Evolutionary conservation across 2,888 invertebrate species (phyloP).

Genomic region (Lepidocyrtoides sp.): DNA sequence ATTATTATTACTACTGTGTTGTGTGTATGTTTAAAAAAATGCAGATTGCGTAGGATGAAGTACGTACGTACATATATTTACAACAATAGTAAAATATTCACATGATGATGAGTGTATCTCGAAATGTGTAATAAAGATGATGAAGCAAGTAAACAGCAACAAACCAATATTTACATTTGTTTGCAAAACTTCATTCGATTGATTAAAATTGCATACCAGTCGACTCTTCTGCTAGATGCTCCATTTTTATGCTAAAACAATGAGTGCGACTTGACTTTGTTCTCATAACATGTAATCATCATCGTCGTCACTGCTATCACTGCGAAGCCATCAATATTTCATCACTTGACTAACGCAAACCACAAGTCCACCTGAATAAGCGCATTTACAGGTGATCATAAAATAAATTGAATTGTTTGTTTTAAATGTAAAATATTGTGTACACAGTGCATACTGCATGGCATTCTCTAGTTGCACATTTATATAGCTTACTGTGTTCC

Average conservation of each 20-base stretch:
- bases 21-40: background rate
- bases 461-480: no score
- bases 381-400: no score
- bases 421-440: no score
- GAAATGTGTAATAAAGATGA: background rate
- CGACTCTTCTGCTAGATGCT: background rate
- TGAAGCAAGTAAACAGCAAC: background rate
- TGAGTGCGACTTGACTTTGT: background rate
- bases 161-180: background rate
- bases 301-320: background rate
- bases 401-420: no score
- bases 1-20: background rate
- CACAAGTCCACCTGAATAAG: no score
- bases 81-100: background rate
- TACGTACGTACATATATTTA: background rate
- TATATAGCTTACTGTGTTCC: no score
- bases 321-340: no score
- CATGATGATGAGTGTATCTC: background rate
- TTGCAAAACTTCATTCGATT: background rate
- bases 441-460: no score
- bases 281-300: background rate
- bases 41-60: background rate
- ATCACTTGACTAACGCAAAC: no score
- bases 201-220: constrained; percentile 7
- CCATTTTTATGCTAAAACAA: background rate